Evolutionary conservation across 2,113 vertebrate species (phyloP).

Genomic region (Mirza zaza): DNA sequence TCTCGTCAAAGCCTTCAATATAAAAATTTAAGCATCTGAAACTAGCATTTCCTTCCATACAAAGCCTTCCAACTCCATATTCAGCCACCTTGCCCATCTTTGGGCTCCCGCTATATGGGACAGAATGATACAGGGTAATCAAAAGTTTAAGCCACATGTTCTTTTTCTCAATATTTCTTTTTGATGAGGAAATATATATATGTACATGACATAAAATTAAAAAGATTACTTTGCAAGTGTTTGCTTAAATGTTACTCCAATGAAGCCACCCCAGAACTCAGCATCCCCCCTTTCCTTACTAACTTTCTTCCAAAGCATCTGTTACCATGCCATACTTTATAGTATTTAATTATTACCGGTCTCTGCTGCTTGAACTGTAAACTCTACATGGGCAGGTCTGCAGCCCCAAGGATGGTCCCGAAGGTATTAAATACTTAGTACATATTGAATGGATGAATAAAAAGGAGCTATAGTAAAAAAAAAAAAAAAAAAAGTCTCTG

Average conservation of each 20-base stretch:
- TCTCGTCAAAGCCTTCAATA: not conserved
- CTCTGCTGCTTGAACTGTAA: not conserved
- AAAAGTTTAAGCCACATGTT: not conserved
- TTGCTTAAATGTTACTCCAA: not conserved
- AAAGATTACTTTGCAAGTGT: not conserved
- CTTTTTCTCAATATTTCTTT: not conserved
- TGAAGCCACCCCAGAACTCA: not conserved
- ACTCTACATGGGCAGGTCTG: not conserved
- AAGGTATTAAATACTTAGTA: not conserved
- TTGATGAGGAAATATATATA: not conserved
- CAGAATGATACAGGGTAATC: fast-evolving
- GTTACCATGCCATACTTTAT: not conserved
- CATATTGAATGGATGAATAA: not conserved
- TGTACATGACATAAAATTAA: not conserved
- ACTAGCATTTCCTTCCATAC: not conserved
- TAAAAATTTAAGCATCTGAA: not conserved
- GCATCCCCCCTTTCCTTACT: not conserved
- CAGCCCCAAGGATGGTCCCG: not conserved
- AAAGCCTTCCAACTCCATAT: not conserved
- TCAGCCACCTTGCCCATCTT: not conserved
- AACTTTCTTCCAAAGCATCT: not conserved
- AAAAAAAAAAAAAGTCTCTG: too few species aligned
- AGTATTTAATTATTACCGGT: too few species aligned
- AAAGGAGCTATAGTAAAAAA: not conserved
- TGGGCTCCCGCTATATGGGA: not conserved